Conservation (phyloP, 2,888 invertebrate species). For the Gonocerus acuteangulatus region DNA sequence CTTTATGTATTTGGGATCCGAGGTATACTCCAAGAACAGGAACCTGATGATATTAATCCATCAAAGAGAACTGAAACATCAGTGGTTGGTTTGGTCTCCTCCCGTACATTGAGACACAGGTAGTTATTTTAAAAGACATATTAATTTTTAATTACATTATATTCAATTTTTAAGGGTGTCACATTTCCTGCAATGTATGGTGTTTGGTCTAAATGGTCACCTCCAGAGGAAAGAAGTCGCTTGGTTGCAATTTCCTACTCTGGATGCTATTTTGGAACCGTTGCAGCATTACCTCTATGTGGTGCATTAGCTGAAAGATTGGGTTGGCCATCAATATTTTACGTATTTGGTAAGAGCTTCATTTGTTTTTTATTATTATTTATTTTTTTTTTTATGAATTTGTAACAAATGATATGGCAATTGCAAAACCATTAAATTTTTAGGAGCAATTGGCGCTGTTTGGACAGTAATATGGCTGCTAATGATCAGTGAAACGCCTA, state of each 20-base stretch:
- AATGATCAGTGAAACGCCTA: slow-evolving; percentile 64
- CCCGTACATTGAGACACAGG: too few relatives aligned
- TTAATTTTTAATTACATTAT: too few relatives aligned
- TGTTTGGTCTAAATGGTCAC: slow-evolving; percentile 44
- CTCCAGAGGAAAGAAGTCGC: slow-evolving; percentile 43
- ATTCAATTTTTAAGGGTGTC: slow-evolving; percentile 43
- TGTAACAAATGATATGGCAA: too few relatives aligned
- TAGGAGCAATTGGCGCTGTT: slow-evolving; percentile 57
- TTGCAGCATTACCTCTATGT: slow-evolving; percentile 43
- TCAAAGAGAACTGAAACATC: too few relatives aligned
- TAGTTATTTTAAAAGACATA: too few relatives aligned
- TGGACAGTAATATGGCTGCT: slow-evolving; percentile 67
- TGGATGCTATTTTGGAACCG: slow-evolving; percentile 45
- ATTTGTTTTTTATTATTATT: neutral
- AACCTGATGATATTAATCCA: too few relatives aligned
- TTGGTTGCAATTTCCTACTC: slow-evolving; percentile 44
- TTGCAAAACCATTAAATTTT: slow-evolving; percentile 31
- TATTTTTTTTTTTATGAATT: neutral
- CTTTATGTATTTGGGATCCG: too few relatives aligned
- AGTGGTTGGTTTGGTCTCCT: too few relatives aligned
- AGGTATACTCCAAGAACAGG: too few relatives aligned
- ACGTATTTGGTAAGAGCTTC: slow-evolving; percentile 42
- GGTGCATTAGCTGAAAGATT: slow-evolving; percentile 42
- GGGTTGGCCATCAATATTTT: slow-evolving; percentile 44
- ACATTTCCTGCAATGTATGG: slow-evolving; percentile 44